Conservation (phyloP, 2,888 invertebrate genomes). For the Tridacna crocea region DNA sequence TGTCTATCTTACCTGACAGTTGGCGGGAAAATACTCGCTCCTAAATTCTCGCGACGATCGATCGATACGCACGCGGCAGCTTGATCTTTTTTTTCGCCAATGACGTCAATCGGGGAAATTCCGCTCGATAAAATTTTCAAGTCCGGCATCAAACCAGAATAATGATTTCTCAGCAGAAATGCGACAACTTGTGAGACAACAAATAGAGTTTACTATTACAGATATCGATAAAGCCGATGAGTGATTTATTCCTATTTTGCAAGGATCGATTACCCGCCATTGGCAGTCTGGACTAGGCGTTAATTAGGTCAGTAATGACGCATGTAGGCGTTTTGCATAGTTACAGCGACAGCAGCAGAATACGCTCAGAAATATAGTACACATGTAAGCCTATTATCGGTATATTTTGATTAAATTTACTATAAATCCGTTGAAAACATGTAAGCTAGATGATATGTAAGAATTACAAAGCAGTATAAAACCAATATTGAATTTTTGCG, state of each 20-base stretch:
- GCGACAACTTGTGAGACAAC: constrained; percentile 22
- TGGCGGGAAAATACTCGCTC: constrained; percentile 20
- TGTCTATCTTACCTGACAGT: constrained; percentile 35
- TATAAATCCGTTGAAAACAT: too few species aligned
- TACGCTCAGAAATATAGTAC: constrained; percentile 44
- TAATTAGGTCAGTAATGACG: constrained; percentile 65
- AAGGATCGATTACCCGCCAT: constrained; percentile 31
- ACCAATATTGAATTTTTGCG: constrained; percentile 22
- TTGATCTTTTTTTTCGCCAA: constrained; percentile 19
- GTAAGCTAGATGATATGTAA: too few species aligned
- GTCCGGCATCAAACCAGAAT: constrained; percentile 5
- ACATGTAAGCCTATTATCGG: neutral
- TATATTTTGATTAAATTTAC: neutral
- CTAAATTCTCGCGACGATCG: constrained; percentile 12
- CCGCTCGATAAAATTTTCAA: constrained; percentile 28
- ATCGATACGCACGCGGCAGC: neutral
- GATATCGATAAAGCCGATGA: constrained; percentile 27
- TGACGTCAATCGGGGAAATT: constrained; percentile 36
- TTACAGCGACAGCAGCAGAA: constrained; percentile 38
- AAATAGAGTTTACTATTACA: constrained; percentile 30
- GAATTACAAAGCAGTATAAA: neutral
- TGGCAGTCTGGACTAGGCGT: constrained; percentile 50
- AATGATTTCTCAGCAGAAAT: constrained; percentile 7
- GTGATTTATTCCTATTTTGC: constrained; percentile 26
- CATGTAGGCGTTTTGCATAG: constrained; percentile 58